Evolutionary conservation across 2,113 vertebrate species (phyloP).

Genomic region (Bolborhynchus lineola): DNA sequence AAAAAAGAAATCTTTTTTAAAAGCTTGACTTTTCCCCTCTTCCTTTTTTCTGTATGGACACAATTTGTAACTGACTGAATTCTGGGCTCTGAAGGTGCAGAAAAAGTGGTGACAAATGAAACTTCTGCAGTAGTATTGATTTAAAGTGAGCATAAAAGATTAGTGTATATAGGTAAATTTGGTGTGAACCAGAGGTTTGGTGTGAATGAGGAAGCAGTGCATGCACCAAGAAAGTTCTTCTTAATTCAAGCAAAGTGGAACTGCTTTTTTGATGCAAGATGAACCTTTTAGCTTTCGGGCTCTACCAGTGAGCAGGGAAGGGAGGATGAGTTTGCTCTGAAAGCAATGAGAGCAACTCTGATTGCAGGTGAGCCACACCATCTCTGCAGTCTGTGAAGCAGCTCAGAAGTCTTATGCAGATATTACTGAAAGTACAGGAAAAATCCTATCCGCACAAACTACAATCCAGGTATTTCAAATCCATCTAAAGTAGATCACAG

Average conservation of each 20-base stretch:
- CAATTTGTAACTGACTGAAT: not conserved
- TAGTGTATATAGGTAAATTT: not conserved
- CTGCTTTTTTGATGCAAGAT: conserved; percentile 21
- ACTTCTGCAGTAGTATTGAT: not conserved
- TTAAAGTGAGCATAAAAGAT: not conserved
- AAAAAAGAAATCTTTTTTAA: not conserved
- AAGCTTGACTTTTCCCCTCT: not conserved
- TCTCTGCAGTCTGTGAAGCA: not conserved
- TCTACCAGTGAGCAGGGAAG: not conserved
- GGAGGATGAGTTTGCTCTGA: not conserved
- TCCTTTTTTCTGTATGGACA: not conserved
- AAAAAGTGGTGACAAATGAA: not conserved
- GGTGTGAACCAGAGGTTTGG: not conserved
- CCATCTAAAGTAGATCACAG: conserved; percentile 8
- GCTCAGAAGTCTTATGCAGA: not conserved
- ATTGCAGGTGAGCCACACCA: not conserved
- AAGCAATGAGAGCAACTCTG: not conserved
- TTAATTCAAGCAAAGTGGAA: not conserved
- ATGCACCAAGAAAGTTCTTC: not conserved
- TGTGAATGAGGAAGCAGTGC: not conserved
- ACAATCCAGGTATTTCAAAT: conserved; percentile 6
- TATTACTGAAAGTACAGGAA: not conserved
- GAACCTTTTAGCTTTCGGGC: not conserved
- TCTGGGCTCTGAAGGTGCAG: not conserved
- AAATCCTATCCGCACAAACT: not conserved